phyloP scores from a whole-genome alignment of 2,797 vertebrate species.

The Gymnoscopelus braueri region DNA sequence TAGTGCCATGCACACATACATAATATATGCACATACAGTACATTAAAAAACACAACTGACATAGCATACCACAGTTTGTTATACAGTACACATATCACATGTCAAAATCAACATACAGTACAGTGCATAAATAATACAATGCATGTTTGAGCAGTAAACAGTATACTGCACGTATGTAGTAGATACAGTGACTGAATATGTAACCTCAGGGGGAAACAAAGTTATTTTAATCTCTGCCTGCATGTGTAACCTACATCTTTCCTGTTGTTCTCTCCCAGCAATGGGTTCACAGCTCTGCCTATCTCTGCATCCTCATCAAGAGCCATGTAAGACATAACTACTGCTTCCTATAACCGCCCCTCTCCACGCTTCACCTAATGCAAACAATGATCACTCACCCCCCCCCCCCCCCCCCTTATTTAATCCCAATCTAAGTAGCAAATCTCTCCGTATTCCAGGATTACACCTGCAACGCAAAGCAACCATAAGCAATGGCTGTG shows the following conservation, averaged over 20 bases:
- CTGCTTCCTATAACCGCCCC: not conserved
- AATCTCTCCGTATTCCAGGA: constrained; percentile 52
- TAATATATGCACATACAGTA: no score
- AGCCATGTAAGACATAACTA: constrained; percentile 73
- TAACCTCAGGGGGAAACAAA: not conserved
- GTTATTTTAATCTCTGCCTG: constrained; percentile 18
- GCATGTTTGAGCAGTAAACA: no score
- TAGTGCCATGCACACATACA: no score
- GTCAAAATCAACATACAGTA: no score
- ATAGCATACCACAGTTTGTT: no score
- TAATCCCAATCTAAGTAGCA: constrained; percentile 41
- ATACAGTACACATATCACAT: no score
- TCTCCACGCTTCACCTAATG: constrained; percentile 36
- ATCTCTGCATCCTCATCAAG: constrained; percentile 67
- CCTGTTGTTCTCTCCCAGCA: constrained; percentile 73
- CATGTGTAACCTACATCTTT: constrained; percentile 51
- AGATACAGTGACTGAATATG: constrained; percentile 3
- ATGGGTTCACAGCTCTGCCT: constrained; percentile 69
- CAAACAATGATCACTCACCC: constrained; percentile 31
- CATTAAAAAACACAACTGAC: no score
- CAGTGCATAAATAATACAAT: no score
- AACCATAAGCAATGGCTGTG: constrained; percentile 25
- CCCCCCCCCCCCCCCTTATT: constrained; percentile 15
- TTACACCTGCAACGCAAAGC: constrained; percentile 51
- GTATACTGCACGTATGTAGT: not conserved